Conservation (phyloP, 2,113 vertebrate genomes). For the Brienomyrus brachyistius region DNA sequence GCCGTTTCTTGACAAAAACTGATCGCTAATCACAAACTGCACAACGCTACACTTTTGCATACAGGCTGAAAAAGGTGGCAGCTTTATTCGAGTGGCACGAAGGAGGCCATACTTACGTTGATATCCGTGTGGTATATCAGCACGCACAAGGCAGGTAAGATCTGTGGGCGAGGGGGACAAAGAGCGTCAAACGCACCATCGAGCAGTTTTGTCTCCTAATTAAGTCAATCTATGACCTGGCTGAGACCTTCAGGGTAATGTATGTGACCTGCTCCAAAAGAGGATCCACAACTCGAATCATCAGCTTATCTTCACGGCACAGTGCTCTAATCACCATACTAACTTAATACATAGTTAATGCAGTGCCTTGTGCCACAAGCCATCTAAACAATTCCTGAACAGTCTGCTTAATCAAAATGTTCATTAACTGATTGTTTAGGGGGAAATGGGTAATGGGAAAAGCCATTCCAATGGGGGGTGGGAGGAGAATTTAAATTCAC, state of each 20-base stretch:
- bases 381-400: slow-evolving; percentile 2
- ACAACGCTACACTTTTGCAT: background rate
- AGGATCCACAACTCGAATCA: background rate
- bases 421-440: background rate
- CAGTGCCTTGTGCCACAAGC: background rate
- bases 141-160: slow-evolving; percentile 15
- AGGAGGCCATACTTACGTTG: slow-evolving; percentile 5
- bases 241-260: background rate
- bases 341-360: background rate
- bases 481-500: background rate
- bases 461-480: background rate
- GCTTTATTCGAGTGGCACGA: background rate
- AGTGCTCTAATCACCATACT: background rate
- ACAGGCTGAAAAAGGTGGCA: background rate
- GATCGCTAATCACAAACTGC: background rate
- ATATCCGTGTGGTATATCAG: slow-evolving; percentile 20
- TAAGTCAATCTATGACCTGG: background rate
- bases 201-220: background rate
- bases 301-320: background rate
- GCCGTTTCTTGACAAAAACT: background rate
- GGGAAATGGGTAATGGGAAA: background rate
- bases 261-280: background rate
- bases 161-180: background rate
- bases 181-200: background rate
- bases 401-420: background rate